Conservation (phyloP, 2,113 vertebrate genomes). For the Corythornis cristatus region DNA sequence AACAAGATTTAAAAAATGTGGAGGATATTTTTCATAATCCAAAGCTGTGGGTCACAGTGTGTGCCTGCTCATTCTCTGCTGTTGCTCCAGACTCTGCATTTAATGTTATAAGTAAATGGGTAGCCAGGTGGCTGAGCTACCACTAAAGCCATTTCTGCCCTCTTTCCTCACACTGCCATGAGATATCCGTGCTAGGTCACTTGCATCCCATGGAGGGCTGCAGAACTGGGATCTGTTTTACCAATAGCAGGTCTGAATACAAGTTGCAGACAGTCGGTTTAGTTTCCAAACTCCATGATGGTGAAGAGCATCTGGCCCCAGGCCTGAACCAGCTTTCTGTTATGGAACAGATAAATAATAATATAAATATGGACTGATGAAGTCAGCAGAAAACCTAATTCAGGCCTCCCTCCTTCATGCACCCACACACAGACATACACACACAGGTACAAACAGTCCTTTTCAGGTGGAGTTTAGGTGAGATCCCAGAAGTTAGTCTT, state of each 20-base stretch:
- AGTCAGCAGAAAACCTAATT: slow-evolving; percentile 19
- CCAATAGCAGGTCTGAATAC: background rate
- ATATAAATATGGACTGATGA: background rate
- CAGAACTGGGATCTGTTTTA: background rate
- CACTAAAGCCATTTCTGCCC: background rate
- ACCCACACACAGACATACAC: background rate
- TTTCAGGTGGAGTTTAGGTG: background rate
- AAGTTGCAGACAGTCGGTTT: background rate
- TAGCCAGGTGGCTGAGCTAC: background rate
- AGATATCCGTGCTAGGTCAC: background rate
- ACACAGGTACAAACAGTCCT: background rate
- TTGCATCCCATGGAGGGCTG: background rate
- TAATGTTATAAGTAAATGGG: background rate
- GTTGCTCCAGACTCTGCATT: background rate
- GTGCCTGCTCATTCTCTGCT: background rate
- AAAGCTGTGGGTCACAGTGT: background rate
- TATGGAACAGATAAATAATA: background rate
- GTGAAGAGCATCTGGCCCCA: background rate
- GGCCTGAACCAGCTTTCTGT: background rate
- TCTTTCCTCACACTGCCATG: background rate
- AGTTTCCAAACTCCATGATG: background rate
- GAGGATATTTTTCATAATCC: background rate
- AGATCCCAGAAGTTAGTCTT: slow-evolving; percentile 20
- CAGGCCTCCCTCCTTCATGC: background rate
- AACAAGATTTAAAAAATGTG: background rate